These are phyloP conservation scores for Pollenia griseotomentosa DNA, from an alignment of 2,888 invertebrate species.

Conservation along the genomic window DNA sequence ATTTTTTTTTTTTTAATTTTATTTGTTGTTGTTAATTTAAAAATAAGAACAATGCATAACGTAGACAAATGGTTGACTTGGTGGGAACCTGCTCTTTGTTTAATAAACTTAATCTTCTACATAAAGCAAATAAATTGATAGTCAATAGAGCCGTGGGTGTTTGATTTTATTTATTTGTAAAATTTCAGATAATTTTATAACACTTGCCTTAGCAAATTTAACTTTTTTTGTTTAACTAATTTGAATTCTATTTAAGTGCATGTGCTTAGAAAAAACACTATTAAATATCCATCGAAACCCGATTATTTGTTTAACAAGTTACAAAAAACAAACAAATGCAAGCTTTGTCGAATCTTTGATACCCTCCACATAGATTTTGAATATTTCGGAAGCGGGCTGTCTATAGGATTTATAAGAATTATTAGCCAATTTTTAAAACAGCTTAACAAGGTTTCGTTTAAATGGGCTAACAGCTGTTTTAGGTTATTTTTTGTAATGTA, in stretches of 20 bases:
- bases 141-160: slow-evolving; percentile 38
- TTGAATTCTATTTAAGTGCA: slow-evolving; percentile 50
- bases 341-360: no score
- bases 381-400: no score
- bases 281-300: slow-evolving; percentile 37
- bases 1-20: background rate
- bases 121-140: background rate
- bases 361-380: no score
- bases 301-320: slow-evolving; percentile 1
- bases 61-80: slow-evolving; percentile 9
- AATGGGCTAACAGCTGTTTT: no score
- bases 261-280: slow-evolving; percentile 32
- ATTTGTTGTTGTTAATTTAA: slow-evolving; percentile 4
- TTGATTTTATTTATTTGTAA: slow-evolving; percentile 1
- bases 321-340: slow-evolving; percentile 2
- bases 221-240: slow-evolving; percentile 31
- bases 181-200: slow-evolving; percentile 23
- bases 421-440: no score
- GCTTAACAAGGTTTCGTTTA: no score
- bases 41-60: background rate
- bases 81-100: slow-evolving; percentile 46
- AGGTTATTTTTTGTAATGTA: no score
- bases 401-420: no score
- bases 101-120: slow-evolving; percentile 3
- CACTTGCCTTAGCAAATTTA: slow-evolving; percentile 39